Base-by-base conservation (phyloP, 2,888 invertebrate species). In the Lapara coniferarum region DNA sequence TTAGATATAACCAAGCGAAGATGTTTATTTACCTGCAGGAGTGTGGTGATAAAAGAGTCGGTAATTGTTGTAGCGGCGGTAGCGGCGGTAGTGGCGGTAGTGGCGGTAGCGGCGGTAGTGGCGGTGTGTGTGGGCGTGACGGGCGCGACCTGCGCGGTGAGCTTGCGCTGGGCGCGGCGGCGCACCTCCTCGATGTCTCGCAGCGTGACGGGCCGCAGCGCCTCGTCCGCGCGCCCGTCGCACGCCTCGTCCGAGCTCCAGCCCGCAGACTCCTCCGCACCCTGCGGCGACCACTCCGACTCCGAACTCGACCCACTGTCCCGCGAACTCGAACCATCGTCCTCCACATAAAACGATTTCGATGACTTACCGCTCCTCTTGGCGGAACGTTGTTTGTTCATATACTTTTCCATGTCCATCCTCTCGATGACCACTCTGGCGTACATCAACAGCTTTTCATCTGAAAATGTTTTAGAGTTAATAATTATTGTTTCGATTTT, bases 101-200 rank as follows among this genome's bases (percentile, higher is more conserved):
- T 25, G 19, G 25, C 13, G 56, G 8, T 6, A 13, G 25, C 5
- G 25, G 12, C 10, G 13, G 13, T 13, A 19, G 19, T 19, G 56
- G 56, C 19, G 25, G 19, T 7, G 6, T 19, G 5, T 16, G 63
- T 16, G 10, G 59, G 59, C 10, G 59, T 16, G 16, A 63, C 59
- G 59, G 59, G 63, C 63, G 63, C 63, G 16, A 63, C 63, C 49
- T 63, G 63, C 49, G 63, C 63, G 12, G 63, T 63, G 49, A 63
- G 63, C 13, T 63, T 63, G 49, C 46, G 49, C 46, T 19, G 46
- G 6, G 63, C 59, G 55, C 30, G 46, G 12, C 63, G 63, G 2
- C 63, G 63, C 63, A 63, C 63, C 63, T 63, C 49, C 19, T 63
- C 63, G 49, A 63, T 63, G 63, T 63, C 49, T 12, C 49, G 63